Percentiles rank a stretch among this genome's conserved stretches.
Evolutionary conservation across 2,888 invertebrate genomes (phyloP).

Genomic region (Macrosiphum euphorbiae): DNA sequence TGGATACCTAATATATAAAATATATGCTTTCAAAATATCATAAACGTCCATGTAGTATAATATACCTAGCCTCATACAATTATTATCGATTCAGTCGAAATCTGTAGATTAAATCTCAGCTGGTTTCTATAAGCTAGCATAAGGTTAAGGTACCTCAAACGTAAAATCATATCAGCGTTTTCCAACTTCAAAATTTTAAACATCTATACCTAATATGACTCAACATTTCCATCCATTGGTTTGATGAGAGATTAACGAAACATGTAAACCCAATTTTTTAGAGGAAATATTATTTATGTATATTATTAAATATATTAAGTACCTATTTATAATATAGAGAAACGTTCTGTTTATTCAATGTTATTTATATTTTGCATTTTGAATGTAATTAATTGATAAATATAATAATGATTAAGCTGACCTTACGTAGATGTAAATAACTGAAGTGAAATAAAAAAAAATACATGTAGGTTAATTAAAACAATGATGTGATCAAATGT

Average conservation of each 20-base stretch:
- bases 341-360: not conserved
- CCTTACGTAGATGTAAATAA: conserved; percentile 18
- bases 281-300: not conserved
- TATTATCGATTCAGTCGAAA: not conserved
- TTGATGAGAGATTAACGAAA: not conserved
- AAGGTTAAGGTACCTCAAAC: not conserved
- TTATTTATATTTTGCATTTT: not conserved
- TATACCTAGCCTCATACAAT: not conserved
- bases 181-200: not conserved
- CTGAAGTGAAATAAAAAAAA: not conserved
- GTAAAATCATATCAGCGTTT: not conserved
- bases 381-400: not conserved
- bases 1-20: not conserved
- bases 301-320: not conserved
- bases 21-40: not conserved
- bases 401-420: conserved; percentile 9
- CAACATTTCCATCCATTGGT: not conserved
- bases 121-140: not conserved
- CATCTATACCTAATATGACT: not conserved
- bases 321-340: not conserved
- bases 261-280: not conserved
- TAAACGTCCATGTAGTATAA: not conserved
- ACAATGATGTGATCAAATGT: not conserved
- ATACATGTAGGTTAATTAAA: not conserved
- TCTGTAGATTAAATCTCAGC: not conserved